Evolutionary conservation across 2,888 invertebrate genomes (phyloP).

Genomic region (Adelognathus sp.): DNA sequence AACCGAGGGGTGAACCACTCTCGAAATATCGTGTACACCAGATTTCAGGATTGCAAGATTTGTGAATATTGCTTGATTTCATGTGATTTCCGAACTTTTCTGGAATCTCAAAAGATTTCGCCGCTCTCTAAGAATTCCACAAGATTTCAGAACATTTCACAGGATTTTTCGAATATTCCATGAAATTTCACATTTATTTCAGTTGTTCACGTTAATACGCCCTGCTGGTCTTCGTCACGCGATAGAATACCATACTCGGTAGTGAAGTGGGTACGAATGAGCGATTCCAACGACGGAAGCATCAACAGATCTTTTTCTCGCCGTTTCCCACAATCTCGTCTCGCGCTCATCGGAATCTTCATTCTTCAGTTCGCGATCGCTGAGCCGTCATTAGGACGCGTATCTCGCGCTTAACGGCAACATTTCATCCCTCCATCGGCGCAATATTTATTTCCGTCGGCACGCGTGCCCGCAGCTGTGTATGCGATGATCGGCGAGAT

Average conservation of each 20-base stretch:
- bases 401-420: conserved; percentile 58
- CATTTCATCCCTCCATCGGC: conserved; percentile 35
- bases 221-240: too few species aligned
- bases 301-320: conserved; percentile 8
- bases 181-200: background rate
- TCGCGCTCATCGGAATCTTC: background rate
- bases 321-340: conserved; percentile 21
- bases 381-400: conserved; percentile 59
- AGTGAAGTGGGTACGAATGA: background rate
- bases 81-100: too few species aligned
- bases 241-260: conserved; percentile 10
- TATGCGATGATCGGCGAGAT: background rate
- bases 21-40: too few species aligned
- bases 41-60: too few species aligned
- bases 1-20: too few species aligned
- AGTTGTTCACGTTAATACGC: too few species aligned
- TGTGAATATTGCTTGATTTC: too few species aligned
- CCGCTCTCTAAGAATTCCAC: too few species aligned
- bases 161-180: too few species aligned
- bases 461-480: background rate
- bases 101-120: too few species aligned
- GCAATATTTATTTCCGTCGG: background rate
- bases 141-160: too few species aligned
- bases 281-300: conserved; percentile 4
- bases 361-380: background rate